Evolutionary conservation across 2,797 vertebrate species (phyloP).

Genomic region (Anguilla marmorata): DNA sequence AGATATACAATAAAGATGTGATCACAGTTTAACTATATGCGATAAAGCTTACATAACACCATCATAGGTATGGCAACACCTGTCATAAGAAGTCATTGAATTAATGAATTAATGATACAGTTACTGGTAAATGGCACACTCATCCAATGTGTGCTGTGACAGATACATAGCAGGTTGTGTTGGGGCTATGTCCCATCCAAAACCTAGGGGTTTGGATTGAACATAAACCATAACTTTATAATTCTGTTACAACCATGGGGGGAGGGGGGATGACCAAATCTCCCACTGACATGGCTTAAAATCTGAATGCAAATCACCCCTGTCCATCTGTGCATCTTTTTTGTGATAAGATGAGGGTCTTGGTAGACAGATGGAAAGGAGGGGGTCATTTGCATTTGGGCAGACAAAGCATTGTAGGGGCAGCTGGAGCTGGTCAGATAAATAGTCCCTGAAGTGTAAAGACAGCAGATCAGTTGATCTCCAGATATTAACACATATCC

Average conservation of each 20-base stretch:
- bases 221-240: not conserved
- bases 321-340: constrained; percentile 10
- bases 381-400: not conserved
- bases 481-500: not conserved
- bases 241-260: not conserved
- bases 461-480: not conserved
- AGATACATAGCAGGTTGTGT: not conserved
- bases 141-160: not conserved
- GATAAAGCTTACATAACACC: not conserved
- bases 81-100: not conserved
- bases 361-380: not conserved
- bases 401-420: not conserved
- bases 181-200: not conserved
- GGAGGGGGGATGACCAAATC: not conserved
- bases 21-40: not conserved
- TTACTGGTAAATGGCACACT: not conserved
- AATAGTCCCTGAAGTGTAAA: not conserved
- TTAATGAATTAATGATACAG: not conserved
- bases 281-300: not conserved
- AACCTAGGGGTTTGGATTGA: not conserved
- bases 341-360: not conserved
- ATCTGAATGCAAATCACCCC: not conserved
- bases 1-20: too few species aligned
- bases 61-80: not conserved
- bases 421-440: not conserved